Evolutionary conservation across 2,113 vertebrate species (phyloP).

Genomic region (Phocoena phocoena): DNA sequence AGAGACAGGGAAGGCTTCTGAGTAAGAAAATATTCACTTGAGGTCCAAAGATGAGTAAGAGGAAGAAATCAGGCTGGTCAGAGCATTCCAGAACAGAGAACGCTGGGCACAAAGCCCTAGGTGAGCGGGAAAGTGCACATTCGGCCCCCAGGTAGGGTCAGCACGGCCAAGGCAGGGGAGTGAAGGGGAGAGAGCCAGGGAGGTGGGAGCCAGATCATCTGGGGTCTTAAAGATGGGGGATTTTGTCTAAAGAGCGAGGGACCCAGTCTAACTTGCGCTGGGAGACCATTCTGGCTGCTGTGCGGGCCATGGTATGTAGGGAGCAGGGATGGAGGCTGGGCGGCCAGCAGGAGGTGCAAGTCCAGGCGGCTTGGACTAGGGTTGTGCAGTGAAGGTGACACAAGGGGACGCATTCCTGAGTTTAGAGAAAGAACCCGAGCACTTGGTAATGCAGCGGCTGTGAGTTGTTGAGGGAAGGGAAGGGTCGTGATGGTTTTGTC

Average conservation of each 20-base stretch:
- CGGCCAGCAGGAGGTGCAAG: not conserved
- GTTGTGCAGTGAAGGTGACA: not conserved
- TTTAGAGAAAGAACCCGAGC: not conserved
- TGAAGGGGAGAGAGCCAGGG: not conserved
- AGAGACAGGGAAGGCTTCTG: not conserved
- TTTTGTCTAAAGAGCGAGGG: not conserved
- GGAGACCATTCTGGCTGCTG: not conserved
- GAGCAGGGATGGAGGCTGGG: not conserved
- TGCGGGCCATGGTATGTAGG: not conserved
- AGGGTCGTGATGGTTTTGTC: not conserved
- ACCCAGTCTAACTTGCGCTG: accelerated
- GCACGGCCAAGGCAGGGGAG: not conserved
- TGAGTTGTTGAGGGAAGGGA: not conserved
- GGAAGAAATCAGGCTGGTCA: not conserved
- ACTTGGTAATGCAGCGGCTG: not conserved
- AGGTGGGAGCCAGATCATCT: not conserved
- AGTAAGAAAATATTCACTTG: not conserved
- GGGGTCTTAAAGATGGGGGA: not conserved
- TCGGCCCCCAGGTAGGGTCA: not conserved
- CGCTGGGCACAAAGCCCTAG: not conserved
- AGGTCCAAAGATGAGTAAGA: not conserved
- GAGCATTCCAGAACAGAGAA: not conserved
- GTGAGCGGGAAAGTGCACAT: not conserved
- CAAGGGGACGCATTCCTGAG: not conserved
- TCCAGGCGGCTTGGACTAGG: not conserved